Conservation (phyloP, 2,797 vertebrate species). For the Sebastes diaconus region DNA sequence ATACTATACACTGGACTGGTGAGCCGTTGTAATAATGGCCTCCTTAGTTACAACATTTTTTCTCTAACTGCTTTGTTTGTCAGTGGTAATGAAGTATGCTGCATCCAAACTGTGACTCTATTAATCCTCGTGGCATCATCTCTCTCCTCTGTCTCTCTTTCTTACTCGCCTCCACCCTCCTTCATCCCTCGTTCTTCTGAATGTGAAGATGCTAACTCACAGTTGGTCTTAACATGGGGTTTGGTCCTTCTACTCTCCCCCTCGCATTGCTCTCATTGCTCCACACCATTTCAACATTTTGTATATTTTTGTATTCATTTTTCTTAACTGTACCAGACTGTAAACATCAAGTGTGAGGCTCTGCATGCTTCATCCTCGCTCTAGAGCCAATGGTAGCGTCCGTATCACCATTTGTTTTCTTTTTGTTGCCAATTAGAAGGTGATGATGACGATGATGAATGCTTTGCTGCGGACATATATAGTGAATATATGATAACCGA, state of each 20-base stretch:
- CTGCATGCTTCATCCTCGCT: slow-evolving; percentile 73
- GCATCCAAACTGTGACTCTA: slow-evolving; percentile 72
- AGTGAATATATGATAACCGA: slow-evolving; percentile 59
- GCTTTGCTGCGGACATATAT: slow-evolving; percentile 61
- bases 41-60: slow-evolving; percentile 22
- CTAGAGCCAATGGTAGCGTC: slow-evolving; percentile 42
- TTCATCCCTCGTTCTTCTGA: slow-evolving; percentile 51
- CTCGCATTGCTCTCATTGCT: slow-evolving; percentile 26
- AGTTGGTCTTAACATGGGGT: slow-evolving; percentile 53
- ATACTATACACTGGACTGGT: slow-evolving; percentile 72
- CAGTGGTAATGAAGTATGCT: slow-evolving; percentile 58
- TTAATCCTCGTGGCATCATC: slow-evolving; percentile 37
- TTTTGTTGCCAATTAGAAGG: slow-evolving; percentile 56
- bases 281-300: slow-evolving; percentile 61
- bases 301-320: slow-evolving; percentile 79
- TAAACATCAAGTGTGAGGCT: slow-evolving; percentile 51
- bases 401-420: slow-evolving; percentile 54
- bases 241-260: slow-evolving; percentile 26
- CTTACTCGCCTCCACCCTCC: not conserved
- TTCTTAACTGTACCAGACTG: slow-evolving; percentile 60
- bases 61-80: slow-evolving; percentile 51
- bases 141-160: not conserved
- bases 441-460: slow-evolving; percentile 35
- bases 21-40: slow-evolving; percentile 30
- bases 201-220: slow-evolving; percentile 67